Percentiles rank a stretch among this genome's conserved stretches.
Conservation (phyloP, 1,140 invertebrate genomes). For the Drosophila nebulosa region DNA sequence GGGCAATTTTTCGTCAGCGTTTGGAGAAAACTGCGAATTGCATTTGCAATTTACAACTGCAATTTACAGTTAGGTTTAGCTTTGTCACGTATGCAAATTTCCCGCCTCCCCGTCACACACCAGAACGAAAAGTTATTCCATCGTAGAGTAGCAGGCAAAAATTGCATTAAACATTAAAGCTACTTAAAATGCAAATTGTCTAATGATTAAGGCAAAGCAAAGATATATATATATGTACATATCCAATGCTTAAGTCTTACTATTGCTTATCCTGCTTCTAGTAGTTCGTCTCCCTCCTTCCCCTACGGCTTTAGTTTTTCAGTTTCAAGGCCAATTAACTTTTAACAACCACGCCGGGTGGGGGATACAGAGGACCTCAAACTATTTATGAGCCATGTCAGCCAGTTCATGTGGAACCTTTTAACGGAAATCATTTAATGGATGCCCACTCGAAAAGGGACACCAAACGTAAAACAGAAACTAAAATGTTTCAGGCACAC, state of each 20-base stretch:
- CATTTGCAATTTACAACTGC: constrained; percentile 47
- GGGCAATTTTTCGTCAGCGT: constrained; percentile 23
- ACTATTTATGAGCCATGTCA: constrained; percentile 40
- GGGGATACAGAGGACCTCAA: background rate
- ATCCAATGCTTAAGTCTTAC: background rate
- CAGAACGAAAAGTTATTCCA: background rate
- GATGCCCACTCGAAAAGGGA: background rate
- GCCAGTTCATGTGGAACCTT: constrained; percentile 23
- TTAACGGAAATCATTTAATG: constrained; percentile 14
- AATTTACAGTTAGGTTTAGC: constrained; percentile 18
- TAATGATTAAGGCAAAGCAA: background rate
- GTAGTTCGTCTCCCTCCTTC: too few relatives aligned
- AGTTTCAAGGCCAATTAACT: constrained; percentile 47
- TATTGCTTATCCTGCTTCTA: background rate
- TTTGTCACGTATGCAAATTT: background rate
- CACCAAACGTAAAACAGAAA: background rate
- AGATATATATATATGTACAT: background rate
- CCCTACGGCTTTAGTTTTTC: background rate
- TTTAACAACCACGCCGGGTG: constrained; percentile 20
- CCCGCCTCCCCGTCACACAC: background rate
- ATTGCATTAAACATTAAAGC: constrained; percentile 32
- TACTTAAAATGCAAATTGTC: constrained; percentile 42
- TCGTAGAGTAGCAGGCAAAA: background rate
- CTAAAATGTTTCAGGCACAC: constrained; percentile 22
- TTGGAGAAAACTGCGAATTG: constrained; percentile 39